Evolutionary conservation across 1,140 invertebrate species (phyloP).

Genomic region (Centruroides vittatus): DNA sequence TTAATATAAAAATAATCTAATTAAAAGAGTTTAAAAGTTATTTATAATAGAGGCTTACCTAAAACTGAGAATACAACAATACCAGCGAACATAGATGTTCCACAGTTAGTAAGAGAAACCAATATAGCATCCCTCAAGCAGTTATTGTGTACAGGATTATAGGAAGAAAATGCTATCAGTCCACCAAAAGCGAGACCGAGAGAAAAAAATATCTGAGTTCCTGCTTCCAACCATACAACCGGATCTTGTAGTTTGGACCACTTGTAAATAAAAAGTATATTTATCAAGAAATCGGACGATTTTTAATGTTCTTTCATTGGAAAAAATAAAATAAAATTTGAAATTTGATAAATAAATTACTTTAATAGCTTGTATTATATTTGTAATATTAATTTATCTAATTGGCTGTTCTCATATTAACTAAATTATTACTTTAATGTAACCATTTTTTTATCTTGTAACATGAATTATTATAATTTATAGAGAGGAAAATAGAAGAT

Average conservation of each 20-base stretch:
- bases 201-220: conserved; percentile 95
- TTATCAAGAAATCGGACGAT: background rate
- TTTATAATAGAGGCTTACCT: conserved; percentile 34
- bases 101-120: conserved; percentile 86
- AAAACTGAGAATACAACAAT: conserved; percentile 96
- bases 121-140: conserved; percentile 86
- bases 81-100: conserved; percentile 94
- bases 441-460: too few relatives aligned
- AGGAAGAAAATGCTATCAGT: conserved; percentile 85
- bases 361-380: too few relatives aligned
- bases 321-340: background rate
- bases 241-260: conserved; percentile 53
- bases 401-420: too few relatives aligned
- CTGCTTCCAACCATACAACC: conserved; percentile 90
- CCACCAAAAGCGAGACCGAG: conserved; percentile 88
- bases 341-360: too few relatives aligned
- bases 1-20: too few relatives aligned
- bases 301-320: background rate
- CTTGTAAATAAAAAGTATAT: conserved; percentile 25
- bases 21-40: background rate
- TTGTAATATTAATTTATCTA: too few relatives aligned
- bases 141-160: conserved; percentile 93
- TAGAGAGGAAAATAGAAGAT: too few relatives aligned
- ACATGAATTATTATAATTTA: too few relatives aligned
- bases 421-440: too few relatives aligned